These are phyloP conservation scores for Eulithis prunata DNA, from an alignment of 2,888 invertebrate species.

Conservation along the genomic window DNA sequence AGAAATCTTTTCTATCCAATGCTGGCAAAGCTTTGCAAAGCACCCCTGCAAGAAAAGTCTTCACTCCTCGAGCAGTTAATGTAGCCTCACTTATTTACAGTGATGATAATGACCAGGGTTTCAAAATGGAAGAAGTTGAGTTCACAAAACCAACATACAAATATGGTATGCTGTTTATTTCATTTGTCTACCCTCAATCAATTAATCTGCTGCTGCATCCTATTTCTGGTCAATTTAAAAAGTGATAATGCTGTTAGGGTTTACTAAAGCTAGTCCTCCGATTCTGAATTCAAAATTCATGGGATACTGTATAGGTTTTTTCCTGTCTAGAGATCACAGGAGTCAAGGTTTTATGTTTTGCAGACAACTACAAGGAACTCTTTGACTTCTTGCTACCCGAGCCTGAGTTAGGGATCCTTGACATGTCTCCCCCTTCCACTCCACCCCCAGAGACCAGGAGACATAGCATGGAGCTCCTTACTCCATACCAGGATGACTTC, in stretches of 20 bases:
- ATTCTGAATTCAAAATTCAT: too few relatives aligned
- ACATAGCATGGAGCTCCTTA: slow-evolving; percentile 61
- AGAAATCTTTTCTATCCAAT: slow-evolving; percentile 73
- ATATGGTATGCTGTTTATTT: slow-evolving; percentile 49
- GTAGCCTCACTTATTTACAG: slow-evolving; percentile 69
- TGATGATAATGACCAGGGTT: slow-evolving; percentile 55
- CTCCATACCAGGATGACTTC: slow-evolving; percentile 72
- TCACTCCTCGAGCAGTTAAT: slow-evolving; percentile 66
- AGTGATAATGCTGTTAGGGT: too few relatives aligned
- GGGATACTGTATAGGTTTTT: too few relatives aligned
- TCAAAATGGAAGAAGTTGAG: slow-evolving; percentile 63
- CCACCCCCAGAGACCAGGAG: slow-evolving; percentile 56
- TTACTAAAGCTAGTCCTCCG: too few relatives aligned
- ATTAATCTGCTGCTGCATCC: neutral
- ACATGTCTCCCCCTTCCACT: slow-evolving; percentile 59
- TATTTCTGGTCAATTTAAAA: neutral
- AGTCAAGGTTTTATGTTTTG: slow-evolving; percentile 5
- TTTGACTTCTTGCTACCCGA: slow-evolving; percentile 63
- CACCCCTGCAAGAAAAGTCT: slow-evolving; percentile 65
- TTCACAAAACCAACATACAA: slow-evolving; percentile 66
- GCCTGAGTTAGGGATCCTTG: slow-evolving; percentile 42
- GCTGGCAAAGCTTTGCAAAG: slow-evolving; percentile 68
- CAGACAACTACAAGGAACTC: slow-evolving; percentile 66
- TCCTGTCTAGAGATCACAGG: too few relatives aligned
- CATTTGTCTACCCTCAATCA: neutral